These are phyloP conservation scores for Cotesia chilonis DNA, from an alignment of 1,140 invertebrate genomes.

Conservation along the genomic window DNA sequence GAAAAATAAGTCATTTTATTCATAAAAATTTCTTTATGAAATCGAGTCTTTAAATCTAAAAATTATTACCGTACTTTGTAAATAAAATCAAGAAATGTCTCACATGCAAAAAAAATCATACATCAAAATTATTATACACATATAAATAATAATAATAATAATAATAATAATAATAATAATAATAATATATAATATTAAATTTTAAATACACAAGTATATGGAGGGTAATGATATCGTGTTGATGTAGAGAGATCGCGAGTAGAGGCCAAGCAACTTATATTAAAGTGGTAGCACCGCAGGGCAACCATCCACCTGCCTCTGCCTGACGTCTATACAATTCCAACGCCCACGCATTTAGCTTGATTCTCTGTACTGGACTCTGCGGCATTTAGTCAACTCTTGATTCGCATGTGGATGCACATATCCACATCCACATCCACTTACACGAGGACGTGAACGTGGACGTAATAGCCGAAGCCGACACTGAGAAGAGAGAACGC, in stretches of 20 bases:
- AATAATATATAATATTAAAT: no score
- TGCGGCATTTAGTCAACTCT: conserved; percentile 40
- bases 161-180: no score
- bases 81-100: no score
- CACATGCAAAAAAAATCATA: no score
- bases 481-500: neutral
- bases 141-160: no score
- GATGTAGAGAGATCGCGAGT: conserved; percentile 7
- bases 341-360: conserved; percentile 23
- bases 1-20: no score
- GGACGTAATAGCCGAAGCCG: conserved; percentile 1
- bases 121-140: no score
- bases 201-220: neutral
- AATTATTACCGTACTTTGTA: no score
- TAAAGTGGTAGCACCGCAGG: conserved; percentile 49
- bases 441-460: conserved; percentile 24
- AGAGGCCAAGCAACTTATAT: conserved; percentile 28
- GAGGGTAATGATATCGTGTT: conserved; percentile 11
- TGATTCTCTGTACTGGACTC: conserved; percentile 29
- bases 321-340: conserved; percentile 41
- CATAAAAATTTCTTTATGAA: no score
- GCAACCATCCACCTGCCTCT: conserved; percentile 54
- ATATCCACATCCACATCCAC: neutral
- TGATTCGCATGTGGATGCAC: conserved; percentile 28
- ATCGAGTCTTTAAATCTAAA: no score